phyloP scores from a whole-genome alignment of 2,797 vertebrate species.

The Pempheris klunzingeri region DNA sequence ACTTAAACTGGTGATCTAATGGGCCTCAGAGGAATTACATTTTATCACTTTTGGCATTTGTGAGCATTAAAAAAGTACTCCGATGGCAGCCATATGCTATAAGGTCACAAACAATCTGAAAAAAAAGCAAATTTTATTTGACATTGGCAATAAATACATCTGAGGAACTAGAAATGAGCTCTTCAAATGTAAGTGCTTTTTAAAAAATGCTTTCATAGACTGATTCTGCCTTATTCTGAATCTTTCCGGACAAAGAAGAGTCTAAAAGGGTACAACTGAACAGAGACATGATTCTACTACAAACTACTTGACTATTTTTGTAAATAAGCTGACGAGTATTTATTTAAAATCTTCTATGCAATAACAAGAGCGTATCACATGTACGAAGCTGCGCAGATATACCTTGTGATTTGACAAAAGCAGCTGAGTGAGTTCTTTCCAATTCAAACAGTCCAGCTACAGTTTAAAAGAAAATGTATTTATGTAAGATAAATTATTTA shows the following conservation, averaged over 20 bases:
- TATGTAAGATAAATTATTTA: conserved; percentile 88
- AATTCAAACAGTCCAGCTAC: conserved; percentile 22
- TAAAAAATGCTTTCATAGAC: not conserved
- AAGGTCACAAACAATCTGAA: no score
- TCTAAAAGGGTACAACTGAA: conserved; percentile 10
- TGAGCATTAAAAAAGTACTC: not conserved
- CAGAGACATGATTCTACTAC: not conserved
- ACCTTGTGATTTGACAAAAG: not conserved
- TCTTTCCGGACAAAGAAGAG: not conserved
- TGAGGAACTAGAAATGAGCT: not conserved
- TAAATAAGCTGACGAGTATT: conserved; percentile 58
- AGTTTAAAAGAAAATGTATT: conserved; percentile 67
- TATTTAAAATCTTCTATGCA: conserved; percentile 51
- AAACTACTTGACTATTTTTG: conserved; percentile 55
- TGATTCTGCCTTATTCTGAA: not conserved
- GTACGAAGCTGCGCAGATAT: conserved; percentile 33
- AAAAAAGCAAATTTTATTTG: no score
- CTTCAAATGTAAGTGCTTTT: conserved; percentile 10
- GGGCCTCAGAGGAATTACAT: not conserved
- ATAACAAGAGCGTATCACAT: not conserved
- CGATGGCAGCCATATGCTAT: not conserved
- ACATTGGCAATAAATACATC: not conserved
- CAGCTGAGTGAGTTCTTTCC: conserved; percentile 33
- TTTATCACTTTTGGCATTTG: not conserved
- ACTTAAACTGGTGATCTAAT: not conserved